phyloP scores from a whole-genome alignment of 2,113 vertebrate species.

The Cyphomyrus plagiostoma region DNA sequence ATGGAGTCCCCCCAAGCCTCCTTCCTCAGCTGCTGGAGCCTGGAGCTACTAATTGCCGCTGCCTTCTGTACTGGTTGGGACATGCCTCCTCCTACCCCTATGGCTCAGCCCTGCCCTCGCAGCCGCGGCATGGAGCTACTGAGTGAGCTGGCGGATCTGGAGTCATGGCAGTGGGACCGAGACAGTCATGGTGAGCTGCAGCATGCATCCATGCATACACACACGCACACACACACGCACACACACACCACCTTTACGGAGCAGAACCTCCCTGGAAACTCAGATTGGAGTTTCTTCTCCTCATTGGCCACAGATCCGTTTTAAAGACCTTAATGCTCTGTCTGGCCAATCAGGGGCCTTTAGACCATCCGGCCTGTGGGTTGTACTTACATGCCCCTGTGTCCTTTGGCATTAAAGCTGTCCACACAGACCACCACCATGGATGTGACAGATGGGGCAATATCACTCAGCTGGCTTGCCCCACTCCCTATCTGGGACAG shows the following conservation, averaged over 20 bases:
- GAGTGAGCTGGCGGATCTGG: constrained; percentile 86
- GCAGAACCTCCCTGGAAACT: background rate
- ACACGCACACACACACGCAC: constrained; percentile 23
- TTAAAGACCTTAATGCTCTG: constrained; percentile 42
- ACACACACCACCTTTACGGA: background rate
- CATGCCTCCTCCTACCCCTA: constrained; percentile 47
- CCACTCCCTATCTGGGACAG: background rate
- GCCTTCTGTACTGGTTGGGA: constrained; percentile 72
- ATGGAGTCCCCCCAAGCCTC: constrained; percentile 34
- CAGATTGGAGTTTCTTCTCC: background rate
- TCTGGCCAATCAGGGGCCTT: constrained; percentile 8
- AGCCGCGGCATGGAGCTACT: constrained; percentile 84
- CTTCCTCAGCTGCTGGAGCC: constrained; percentile 67
- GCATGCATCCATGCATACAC: constrained; percentile 19
- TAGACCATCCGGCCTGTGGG: background rate
- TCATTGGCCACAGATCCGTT: constrained; percentile 41
- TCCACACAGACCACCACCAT: background rate
- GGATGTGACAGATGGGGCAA: background rate
- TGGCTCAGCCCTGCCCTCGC: constrained; percentile 49
- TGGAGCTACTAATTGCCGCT: constrained; percentile 84
- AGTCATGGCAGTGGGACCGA: constrained; percentile 64
- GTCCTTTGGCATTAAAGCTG: constrained; percentile 2
- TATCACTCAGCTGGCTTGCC: background rate
- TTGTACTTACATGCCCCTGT: background rate
- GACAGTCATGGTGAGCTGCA: constrained; percentile 63